Conservation (phyloP, 2,113 vertebrate species). For the Cyanoliseus patagonus region DNA sequence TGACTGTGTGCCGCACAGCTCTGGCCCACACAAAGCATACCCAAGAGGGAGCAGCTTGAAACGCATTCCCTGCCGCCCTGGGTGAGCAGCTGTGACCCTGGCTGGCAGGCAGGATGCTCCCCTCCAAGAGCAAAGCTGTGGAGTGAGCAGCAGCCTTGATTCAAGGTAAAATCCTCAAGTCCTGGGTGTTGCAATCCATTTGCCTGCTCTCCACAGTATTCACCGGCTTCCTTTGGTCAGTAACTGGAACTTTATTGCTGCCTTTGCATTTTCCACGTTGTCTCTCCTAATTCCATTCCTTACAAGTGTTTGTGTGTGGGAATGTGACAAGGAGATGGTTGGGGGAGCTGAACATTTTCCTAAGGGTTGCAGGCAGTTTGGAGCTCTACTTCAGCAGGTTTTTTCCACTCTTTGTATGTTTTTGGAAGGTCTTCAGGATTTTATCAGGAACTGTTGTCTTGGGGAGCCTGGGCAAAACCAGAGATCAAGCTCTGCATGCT, state of each 20-base stretch:
- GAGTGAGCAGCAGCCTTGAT: neutral
- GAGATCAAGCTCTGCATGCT: neutral
- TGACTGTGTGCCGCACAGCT: neutral
- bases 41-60: neutral
- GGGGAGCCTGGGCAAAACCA: neutral
- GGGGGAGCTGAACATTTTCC: neutral
- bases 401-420: neutral
- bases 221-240: rapidly evolving
- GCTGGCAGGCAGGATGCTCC: neutral
- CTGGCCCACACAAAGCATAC: neutral
- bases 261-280: neutral
- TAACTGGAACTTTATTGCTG: neutral
- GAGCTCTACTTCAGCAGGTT: neutral
- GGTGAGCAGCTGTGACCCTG: neutral
- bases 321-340: neutral
- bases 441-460: neutral
- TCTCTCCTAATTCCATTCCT: neutral
- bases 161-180: neutral
- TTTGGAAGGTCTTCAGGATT: neutral
- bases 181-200: neutral
- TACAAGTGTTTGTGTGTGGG: neutral
- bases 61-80: neutral
- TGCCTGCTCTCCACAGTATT: neutral
- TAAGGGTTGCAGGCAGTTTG: neutral
- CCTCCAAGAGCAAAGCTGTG: neutral